Evolutionary conservation across 2,888 invertebrate species (phyloP), one percentile per base, ranked within the genome.

Genomic region (Disparrhopalites patrizii): DNA sequence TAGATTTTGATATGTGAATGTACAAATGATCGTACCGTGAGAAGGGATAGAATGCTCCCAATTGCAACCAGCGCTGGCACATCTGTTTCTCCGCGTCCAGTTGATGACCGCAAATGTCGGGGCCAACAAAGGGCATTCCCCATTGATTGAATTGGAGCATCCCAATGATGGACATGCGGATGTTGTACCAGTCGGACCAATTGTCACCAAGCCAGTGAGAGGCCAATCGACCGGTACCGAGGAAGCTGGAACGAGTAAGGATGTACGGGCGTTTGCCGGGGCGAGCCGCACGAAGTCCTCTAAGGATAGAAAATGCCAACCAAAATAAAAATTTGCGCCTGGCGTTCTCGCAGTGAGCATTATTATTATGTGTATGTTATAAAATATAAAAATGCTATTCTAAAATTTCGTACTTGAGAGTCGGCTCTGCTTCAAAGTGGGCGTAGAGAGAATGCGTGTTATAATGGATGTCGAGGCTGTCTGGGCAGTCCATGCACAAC

Each of bases 371-470:
- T 52, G 18, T 52, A 10, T 25, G n/a, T 15, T 7, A 52, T n/a
- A 13, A 13, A 52, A 23, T 7, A 28, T 54, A 5, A 54, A 50
- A 50, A n/a, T 5, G 15, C 50, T 8, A 23, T 23, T 15, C 36
- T 13, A 36, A 10, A 36, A 36, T 36, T 5, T 50, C 64, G 64
- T 67, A 71, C 73, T 55, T 61, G 36, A 68, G 50, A 15, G 74
- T 74, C 2, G 74, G 70, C 36, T 74, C 72, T 4, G 70, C 66
- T 60, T 74, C 65, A 36, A 66, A 63, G 71, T 71, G 83, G 0
- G 88, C 89, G 77, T 88, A 90, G 68, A 90, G 77, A 80, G 88
- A 91, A 79, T 93, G 93, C 51, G 89, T 80, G 78, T 92, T 82
- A 77, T 87, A 90, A 78, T 93, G 92, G 1, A 74, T 52, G 1